phyloP scores from a whole-genome alignment of 2,113 vertebrate genomes.

The Megaceryle maxima region DNA sequence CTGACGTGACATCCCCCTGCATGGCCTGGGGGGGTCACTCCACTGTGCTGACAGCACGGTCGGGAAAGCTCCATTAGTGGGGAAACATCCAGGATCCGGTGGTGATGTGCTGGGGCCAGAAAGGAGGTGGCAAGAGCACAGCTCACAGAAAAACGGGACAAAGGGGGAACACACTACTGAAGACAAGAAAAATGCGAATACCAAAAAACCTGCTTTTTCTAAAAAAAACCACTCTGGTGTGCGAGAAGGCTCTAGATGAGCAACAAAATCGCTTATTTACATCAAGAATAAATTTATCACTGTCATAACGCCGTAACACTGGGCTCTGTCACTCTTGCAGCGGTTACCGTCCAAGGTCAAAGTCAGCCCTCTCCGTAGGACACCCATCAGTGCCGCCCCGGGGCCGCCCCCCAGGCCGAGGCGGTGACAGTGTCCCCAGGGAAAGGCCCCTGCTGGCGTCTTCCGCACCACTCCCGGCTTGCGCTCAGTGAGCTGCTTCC shows the following conservation, averaged over 20 bases:
- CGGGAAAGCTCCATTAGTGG: neutral
- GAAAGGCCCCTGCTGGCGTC: too few species aligned
- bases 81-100: neutral
- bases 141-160: fast-evolving
- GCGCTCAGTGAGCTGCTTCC: neutral
- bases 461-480: too few species aligned
- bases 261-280: neutral
- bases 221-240: fast-evolving
- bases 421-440: neutral
- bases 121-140: neutral
- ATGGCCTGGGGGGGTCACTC: neutral
- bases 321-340: neutral
- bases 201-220: neutral
- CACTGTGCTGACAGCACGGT: neutral
- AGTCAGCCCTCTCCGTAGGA: too few species aligned
- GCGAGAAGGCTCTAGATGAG: neutral
- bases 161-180: neutral
- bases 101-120: neutral
- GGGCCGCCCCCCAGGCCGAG: neutral
- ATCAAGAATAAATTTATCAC: fast-evolving
- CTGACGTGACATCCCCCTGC: neutral
- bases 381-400: neutral
- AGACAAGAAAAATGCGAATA: neutral
- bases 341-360: neutral
- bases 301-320: fast-evolving